Conservation (phyloP, 2,113 vertebrate species). For the Coreoperca whiteheadi region DNA sequence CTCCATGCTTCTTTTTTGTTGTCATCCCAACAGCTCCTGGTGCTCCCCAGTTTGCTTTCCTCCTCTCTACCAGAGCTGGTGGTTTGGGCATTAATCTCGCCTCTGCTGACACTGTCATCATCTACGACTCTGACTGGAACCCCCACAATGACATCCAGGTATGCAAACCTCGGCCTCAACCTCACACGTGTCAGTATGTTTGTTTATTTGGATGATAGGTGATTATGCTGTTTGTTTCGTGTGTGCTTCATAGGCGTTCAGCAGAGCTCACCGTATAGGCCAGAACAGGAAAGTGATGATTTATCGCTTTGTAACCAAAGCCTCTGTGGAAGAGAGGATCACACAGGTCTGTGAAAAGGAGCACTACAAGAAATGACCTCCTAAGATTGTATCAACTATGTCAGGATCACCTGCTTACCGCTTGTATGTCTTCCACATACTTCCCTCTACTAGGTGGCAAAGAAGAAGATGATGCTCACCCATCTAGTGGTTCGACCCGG, state of each 20-base stretch:
- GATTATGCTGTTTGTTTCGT: slow-evolving; percentile 6
- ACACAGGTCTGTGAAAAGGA: slow-evolving; percentile 85
- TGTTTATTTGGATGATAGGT: neutral
- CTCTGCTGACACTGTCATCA: slow-evolving; percentile 97
- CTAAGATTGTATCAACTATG: neutral
- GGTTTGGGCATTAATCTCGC: slow-evolving; percentile 98
- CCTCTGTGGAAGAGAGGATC: slow-evolving; percentile 97
- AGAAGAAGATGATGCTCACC: slow-evolving; percentile 99
- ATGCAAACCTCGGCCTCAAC: slow-evolving; percentile 21
- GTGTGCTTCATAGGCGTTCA: slow-evolving; percentile 89
- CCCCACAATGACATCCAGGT: slow-evolving; percentile 99
- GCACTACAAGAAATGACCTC: neutral
- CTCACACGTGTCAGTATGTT: neutral
- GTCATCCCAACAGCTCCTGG: slow-evolving; percentile 88
- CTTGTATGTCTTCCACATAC: neutral
- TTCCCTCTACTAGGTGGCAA: slow-evolving; percentile 87
- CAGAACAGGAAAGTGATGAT: slow-evolving; percentile 99
- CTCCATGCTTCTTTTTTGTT: neutral
- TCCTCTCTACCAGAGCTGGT: slow-evolving; percentile 97
- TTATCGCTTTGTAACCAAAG: slow-evolving; percentile 98
- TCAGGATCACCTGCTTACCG: neutral
- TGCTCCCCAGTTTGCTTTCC: slow-evolving; percentile 97
- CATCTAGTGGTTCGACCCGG: slow-evolving; percentile 97
- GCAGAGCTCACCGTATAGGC: slow-evolving; percentile 97
- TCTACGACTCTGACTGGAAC: slow-evolving; percentile 99